phyloP scores from a whole-genome alignment of 2,888 invertebrate species.

The Campoplex capitator region DNA sequence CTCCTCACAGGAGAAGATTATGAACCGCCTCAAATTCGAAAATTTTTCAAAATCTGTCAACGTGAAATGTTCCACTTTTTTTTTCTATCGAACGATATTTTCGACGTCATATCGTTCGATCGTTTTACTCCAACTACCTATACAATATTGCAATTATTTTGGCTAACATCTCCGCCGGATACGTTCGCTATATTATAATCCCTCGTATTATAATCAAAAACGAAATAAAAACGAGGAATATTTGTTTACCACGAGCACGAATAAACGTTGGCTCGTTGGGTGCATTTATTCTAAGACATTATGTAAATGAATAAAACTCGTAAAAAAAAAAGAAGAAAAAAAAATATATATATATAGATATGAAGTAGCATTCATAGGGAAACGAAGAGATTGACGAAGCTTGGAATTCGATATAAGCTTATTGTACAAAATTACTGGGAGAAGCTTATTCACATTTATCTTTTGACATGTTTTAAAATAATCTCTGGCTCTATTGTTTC shows the following conservation, averaged over 20 bases:
- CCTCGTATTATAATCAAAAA: neutral
- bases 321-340: conserved; percentile 30
- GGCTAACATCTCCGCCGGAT: neutral
- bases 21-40: neutral
- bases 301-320: conserved; percentile 15
- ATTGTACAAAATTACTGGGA: conserved; percentile 40
- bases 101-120: neutral
- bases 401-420: conserved; percentile 25
- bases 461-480: conserved; percentile 22
- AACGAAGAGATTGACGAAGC: conserved; percentile 25
- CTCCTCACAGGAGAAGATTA: neutral
- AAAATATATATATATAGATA: neutral
- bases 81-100: conserved; percentile 3
- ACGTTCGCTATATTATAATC: neutral
- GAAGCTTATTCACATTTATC: conserved; percentile 21
- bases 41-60: neutral
- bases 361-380: neutral
- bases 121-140: neutral
- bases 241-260: conserved; percentile 18
- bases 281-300: conserved; percentile 18
- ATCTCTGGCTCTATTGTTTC: conserved; percentile 35
- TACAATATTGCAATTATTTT: conserved; percentile 8
- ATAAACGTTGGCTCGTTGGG: neutral
- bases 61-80: neutral
- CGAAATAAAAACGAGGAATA: conserved; percentile 1